Conservation (phyloP, 2,797 vertebrate species). For the Stomatorhinus walkeri region DNA sequence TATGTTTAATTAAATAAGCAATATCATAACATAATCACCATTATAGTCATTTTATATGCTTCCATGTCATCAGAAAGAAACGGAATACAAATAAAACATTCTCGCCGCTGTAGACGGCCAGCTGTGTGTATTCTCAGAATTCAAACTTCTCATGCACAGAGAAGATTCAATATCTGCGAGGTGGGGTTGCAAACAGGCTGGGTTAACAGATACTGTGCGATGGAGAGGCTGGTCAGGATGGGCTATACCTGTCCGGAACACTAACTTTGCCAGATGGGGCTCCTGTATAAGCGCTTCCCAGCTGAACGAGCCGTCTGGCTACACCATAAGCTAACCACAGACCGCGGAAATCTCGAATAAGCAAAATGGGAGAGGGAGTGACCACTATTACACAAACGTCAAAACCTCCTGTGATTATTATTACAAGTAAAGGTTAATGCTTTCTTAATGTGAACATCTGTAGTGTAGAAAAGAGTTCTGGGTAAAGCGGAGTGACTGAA, state of each 20-base stretch:
- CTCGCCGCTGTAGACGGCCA: slow-evolving; percentile 31
- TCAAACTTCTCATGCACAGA: slow-evolving; percentile 60
- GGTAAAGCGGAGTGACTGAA: neutral
- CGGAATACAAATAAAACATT: slow-evolving; percentile 47
- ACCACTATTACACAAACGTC: neutral
- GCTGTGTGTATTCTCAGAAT: slow-evolving; percentile 40
- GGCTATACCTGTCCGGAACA: neutral
- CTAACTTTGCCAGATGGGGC: neutral
- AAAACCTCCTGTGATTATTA: neutral
- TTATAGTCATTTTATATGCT: slow-evolving; percentile 43
- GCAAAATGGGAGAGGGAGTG: neutral
- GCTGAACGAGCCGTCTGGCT: neutral
- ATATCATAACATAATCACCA: slow-evolving; percentile 39
- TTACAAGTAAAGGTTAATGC: neutral
- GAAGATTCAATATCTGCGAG: slow-evolving; percentile 47
- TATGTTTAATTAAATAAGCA: slow-evolving; percentile 43
- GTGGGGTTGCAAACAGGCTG: slow-evolving; percentile 52
- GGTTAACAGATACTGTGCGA: slow-evolving; percentile 24
- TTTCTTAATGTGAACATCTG: neutral
- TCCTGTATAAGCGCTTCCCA: neutral
- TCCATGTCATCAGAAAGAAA: slow-evolving; percentile 40
- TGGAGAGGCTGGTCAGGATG: neutral
- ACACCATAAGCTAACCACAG: neutral
- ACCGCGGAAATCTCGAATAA: neutral
- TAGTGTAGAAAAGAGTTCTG: neutral